Percentiles rank a stretch among this genome's conserved stretches.
Evolutionary conservation across 1,140 invertebrate genomes (phyloP).

Genomic region (Anoplophora glabripennis): DNA sequence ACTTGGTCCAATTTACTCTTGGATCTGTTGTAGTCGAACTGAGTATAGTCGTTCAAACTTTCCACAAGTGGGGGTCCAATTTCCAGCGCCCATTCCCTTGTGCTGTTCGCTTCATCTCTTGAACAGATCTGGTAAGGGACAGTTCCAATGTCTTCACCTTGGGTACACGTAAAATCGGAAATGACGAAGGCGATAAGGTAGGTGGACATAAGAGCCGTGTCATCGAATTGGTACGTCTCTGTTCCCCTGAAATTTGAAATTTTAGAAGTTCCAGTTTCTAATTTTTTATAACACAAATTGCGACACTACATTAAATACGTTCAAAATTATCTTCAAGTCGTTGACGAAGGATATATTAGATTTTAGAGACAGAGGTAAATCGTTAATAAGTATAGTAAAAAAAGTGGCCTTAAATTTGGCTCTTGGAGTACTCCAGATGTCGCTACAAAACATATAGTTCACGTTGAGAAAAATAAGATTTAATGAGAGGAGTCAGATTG

Average conservation of each 20-base stretch:
- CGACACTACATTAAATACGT: no score
- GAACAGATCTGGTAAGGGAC: constrained; percentile 40
- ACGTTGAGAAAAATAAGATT: no score
- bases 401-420: no score
- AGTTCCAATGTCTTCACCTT: constrained; percentile 46
- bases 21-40: constrained; percentile 18
- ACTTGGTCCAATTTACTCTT: constrained; percentile 26
- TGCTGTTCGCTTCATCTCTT: constrained; percentile 10
- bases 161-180: constrained; percentile 33
- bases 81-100: constrained; percentile 19
- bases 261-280: no score
- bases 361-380: no score
- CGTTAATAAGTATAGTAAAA: no score
- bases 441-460: no score
- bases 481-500: no score
- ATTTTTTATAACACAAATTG: no score
- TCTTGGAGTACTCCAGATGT: no score
- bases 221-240: constrained; percentile 58
- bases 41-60: constrained; percentile 18
- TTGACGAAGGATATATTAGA: no score
- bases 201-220: constrained; percentile 63
- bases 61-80: constrained; percentile 14
- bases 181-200: constrained; percentile 73
- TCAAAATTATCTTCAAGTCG: no score
- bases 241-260: not conserved